These are phyloP conservation scores for Drosophila gunungcola DNA, from an alignment of 1,140 invertebrate genomes.

Conservation along the genomic window DNA sequence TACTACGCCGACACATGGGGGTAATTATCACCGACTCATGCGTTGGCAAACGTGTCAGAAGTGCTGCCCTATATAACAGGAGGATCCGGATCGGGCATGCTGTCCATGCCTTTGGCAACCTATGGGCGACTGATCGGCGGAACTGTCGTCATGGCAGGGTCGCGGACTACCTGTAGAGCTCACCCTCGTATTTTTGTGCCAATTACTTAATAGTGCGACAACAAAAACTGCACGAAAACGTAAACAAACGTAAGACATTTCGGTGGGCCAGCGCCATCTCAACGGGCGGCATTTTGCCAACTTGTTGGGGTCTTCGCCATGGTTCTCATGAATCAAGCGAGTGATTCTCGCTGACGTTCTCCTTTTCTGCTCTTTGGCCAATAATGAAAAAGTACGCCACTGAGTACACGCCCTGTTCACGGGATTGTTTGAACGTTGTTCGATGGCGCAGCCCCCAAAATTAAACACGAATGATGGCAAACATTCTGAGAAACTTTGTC, in stretches of 20 bases:
- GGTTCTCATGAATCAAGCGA: slow-evolving; percentile 77
- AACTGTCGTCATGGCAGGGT: slow-evolving; percentile 43
- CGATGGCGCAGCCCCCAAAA: slow-evolving; percentile 24
- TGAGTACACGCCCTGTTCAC: slow-evolving; percentile 68
- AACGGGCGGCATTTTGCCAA: slow-evolving; percentile 51
- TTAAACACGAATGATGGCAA: slow-evolving; percentile 12
- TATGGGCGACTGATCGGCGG: slow-evolving; percentile 37
- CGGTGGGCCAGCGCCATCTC: slow-evolving; percentile 27
- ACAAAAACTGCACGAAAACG: slow-evolving; percentile 27
- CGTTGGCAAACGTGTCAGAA: slow-evolving; percentile 30
- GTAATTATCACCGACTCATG: slow-evolving; percentile 35
- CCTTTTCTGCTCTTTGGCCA: slow-evolving; percentile 38
- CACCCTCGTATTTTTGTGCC: slow-evolving; percentile 57
- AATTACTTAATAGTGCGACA: slow-evolving; percentile 80
- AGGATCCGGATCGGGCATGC: slow-evolving; percentile 8
- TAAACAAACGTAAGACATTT: slow-evolving; percentile 46
- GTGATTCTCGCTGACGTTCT: slow-evolving; percentile 54
- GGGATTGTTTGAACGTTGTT: slow-evolving; percentile 32
- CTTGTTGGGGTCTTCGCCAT: slow-evolving; percentile 38
- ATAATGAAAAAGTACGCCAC: slow-evolving; percentile 40
- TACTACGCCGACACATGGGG: slow-evolving; percentile 17
- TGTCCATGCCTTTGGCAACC: slow-evolving; percentile 44
- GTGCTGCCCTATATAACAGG: background rate
- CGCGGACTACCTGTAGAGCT: slow-evolving; percentile 42
- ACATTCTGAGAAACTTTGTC: slow-evolving; percentile 8